Conservation (phyloP, 2,113 vertebrate genomes). For the Uria lomvia region DNA sequence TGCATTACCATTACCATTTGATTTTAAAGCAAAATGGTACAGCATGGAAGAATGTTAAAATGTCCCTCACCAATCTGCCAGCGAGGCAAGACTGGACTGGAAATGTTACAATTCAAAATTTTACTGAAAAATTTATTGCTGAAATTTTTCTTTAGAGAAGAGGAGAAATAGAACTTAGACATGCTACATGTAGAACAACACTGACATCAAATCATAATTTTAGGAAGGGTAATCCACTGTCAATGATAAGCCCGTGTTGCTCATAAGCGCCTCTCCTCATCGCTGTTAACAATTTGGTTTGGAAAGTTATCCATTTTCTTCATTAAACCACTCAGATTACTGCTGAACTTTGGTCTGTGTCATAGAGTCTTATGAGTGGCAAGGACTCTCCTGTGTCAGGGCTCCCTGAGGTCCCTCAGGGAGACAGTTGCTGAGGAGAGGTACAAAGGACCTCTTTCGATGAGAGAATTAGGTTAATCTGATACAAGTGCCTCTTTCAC, state of each 20-base stretch:
- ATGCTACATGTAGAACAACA: background rate
- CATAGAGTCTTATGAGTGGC: background rate
- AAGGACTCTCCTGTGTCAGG: background rate
- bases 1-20: background rate
- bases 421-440: background rate
- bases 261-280: background rate
- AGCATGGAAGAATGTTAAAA: background rate
- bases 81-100: background rate
- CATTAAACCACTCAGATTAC: background rate
- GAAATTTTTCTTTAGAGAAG: background rate
- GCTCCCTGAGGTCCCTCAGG: background rate
- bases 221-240: background rate
- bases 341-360: background rate
- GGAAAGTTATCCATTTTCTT: background rate
- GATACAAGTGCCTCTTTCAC: background rate
- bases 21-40: background rate
- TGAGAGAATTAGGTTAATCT: background rate
- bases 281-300: background rate
- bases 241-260: background rate
- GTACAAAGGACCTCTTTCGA: accelerated
- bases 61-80: background rate
- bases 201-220: background rate
- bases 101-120: background rate
- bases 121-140: background rate
- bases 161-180: background rate